Evolutionary conservation across 2,888 invertebrate species (phyloP), one percentile per base, ranked within the genome.

Genomic region (Tetragonisca angustula): DNA sequence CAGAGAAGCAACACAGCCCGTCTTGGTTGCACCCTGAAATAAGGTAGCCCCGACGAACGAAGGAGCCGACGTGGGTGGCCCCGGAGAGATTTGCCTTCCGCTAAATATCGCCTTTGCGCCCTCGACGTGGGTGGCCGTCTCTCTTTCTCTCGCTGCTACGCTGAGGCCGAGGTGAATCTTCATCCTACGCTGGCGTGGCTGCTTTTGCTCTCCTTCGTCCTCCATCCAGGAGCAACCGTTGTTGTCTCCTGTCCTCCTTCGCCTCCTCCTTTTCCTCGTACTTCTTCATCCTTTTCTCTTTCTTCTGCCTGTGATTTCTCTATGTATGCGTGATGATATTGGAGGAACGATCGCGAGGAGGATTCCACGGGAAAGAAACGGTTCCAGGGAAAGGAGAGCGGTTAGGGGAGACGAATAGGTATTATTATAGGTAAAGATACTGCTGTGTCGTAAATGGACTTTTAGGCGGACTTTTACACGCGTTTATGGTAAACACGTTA

Each of bases 81-180:
- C 90, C 82, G 87, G 89, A 91, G 92, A 93, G 94, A 94, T 93
- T 93, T 93, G 93, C 94, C 93, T 94, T 93, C 93, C 93, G 94
- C 94, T 94, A 94, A 94, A 94, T 94, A 94, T 94, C 93, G 93
- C 92, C 94, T 94, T 93, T 92, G 92, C 93, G 93, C 93, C 93
- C 92, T 92, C 93, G 88, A 92, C 93, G 93, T 94, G 94, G 94
- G 94, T 94, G 94, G 94, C 91, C 94, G 68, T 73, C 82, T 50
- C 74, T 74, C 77, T 50, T 54, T 76, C 69, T 64, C 62, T 62
- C 43, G 27, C 78, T 70, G 27, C 65, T 56, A 32, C 61, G 24
- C 75, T 80, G 79, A 36, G 36, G 88, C 77, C 79, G 76, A 87
- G 86, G 85, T 81, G 90, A 89, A 85, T 87, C 86, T 78, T 84